These are phyloP conservation scores for Adrianichthys oophorus DNA, from an alignment of 2,797 vertebrate species.

Conservation along the genomic window DNA sequence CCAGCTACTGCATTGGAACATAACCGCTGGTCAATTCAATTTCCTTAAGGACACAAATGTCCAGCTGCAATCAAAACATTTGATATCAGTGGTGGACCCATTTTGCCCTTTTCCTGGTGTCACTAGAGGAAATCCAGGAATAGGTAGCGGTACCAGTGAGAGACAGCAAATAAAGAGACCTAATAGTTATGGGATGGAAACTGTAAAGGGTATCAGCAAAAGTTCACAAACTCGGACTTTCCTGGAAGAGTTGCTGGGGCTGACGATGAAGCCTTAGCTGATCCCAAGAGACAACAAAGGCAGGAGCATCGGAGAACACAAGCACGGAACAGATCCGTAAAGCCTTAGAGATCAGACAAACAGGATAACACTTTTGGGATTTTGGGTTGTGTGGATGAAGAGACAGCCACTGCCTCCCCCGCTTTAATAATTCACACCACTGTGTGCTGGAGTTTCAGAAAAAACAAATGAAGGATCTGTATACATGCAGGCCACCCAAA, in stretches of 20 bases:
- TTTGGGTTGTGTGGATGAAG: conserved; percentile 38
- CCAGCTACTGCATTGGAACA: conserved; percentile 57
- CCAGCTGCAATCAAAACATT: conserved; percentile 62
- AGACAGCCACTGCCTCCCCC: conserved; percentile 47
- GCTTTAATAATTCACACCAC: conserved; percentile 67
- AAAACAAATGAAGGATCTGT: conserved; percentile 26
- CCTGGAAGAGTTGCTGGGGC: conserved; percentile 39
- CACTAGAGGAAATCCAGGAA: conserved; percentile 14
- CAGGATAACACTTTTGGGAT: conserved; percentile 44
- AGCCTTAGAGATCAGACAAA: conserved; percentile 56
- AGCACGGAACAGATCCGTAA: conserved; percentile 48
- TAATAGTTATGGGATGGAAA: conserved; percentile 11
- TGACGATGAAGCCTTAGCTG: conserved; percentile 46
- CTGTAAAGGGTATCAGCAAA: conserved; percentile 24
- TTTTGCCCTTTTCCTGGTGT: conserved; percentile 55
- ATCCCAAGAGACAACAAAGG: conserved; percentile 35
- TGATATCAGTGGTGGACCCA: conserved; percentile 55
- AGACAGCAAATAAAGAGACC: conserved; percentile 11
- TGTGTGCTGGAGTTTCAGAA: conserved; percentile 59
- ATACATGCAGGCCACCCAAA: conserved; percentile 51
- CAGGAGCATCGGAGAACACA: conserved; percentile 38
- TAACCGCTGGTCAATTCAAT: conserved; percentile 68
- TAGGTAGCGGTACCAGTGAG: conserved; percentile 17
- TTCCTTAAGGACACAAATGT: conserved; percentile 71
- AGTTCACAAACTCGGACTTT: conserved; percentile 52